Base-by-base conservation (phyloP, 2,888 invertebrate genomes). In the Mechanitis mazaeus region DNA sequence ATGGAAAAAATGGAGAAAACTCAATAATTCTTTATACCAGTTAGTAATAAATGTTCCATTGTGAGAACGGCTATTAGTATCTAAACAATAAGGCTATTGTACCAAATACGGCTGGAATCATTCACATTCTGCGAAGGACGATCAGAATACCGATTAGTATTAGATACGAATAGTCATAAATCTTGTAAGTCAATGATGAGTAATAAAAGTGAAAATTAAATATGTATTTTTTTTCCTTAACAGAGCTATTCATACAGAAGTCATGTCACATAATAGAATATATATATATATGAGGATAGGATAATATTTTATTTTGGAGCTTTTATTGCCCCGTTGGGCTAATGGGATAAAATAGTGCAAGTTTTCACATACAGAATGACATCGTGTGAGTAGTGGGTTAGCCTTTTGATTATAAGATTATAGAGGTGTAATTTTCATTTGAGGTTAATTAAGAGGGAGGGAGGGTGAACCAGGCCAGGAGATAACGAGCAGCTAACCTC, bases 401-500 rank as follows among this genome's bases (percentile, higher is more conserved):
- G 2, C 2, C 3, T 35, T 35, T 35, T 35, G 3, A 35, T 5
- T 1, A 35, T 5, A 35, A 5, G 5, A 35, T 2, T 5, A 35
- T 96, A 94, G 91, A 95, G 95, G 96, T 95, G 97, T 95, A 95
- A 97, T 96, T 97, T 97, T 97, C 97, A 92, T 91, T 91, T 91
- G 92, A 86, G 93, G 94, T 94, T 97, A 96, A 97, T 93, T 94
- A 93, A 76, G 83, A 82, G 75, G 81, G 80, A 85, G 84, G 87
- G 45, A 56, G 56, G 94, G 95, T 95, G 97, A 91, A 97, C 92
- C 95, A 97, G 97, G 97, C 96, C 96, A 97, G 97, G 94, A 96
- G 97, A 95, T 96, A 97, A 96, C 94, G 95, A 97, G 97, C 97
- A 97, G 97, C 96, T 96, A 97, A 97, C 95, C 95, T 94, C 96